Conservation (phyloP, 2,888 invertebrate genomes). For the Muscina levida region DNA sequence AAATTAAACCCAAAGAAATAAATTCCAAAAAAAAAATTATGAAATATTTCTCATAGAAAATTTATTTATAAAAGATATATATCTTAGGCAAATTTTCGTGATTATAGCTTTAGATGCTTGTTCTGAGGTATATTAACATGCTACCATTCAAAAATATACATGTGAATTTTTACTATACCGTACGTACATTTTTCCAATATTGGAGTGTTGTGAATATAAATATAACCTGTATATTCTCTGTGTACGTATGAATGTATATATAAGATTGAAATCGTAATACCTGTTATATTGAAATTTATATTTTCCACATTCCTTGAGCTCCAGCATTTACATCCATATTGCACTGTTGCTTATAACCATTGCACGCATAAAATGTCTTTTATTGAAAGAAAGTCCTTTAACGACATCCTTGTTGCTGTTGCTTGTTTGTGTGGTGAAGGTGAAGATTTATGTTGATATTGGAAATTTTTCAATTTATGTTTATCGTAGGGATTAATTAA, state of each 20-base stretch:
- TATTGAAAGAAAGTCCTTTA: neutral
- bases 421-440: conserved; percentile 38
- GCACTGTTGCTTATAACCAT: neutral
- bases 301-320: conserved; percentile 38
- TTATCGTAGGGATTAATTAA: conserved; percentile 54
- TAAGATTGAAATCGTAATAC: conserved; percentile 12
- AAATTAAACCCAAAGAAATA: no score
- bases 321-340: neutral
- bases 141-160: no score
- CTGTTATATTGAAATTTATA: conserved; percentile 44
- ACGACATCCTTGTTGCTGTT: neutral
- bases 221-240: neutral
- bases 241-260: neutral
- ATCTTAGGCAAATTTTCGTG: no score
- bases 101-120: no score
- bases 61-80: no score
- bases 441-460: conserved; percentile 47
- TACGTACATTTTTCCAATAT: no score
- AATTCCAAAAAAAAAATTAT: no score
- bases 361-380: neutral
- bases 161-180: no score
- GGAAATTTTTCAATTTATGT: conserved; percentile 57
- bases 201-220: no score
- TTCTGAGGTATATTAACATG: no score
- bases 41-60: no score